Base-by-base conservation (phyloP, 2,888 invertebrate species). In the Nemurella pictetii region DNA sequence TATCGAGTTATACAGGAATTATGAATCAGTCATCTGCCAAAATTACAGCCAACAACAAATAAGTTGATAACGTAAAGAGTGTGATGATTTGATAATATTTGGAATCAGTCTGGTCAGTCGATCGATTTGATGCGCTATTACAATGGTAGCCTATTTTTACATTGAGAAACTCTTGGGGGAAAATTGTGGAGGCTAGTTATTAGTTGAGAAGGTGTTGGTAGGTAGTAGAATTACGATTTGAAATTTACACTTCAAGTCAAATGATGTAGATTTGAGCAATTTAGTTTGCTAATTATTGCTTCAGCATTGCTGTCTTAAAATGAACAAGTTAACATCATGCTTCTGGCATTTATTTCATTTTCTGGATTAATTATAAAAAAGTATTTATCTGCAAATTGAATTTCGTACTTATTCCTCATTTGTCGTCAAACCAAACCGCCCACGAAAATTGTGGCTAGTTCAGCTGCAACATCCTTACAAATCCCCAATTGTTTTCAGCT, bases 1-100 rank as follows among this genome's bases (percentile, higher is more conserved):
- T 82, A 82, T 82, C n/a, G 27, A 82, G 82, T 82, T 82, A n/a
- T 55, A 72, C 78, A 78, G 25, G 78, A 78, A 28, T 78, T 30
- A 78, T 78, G n/a, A 78, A 30, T 55, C 55, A 78, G 78, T 30
- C 30, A 80, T 26, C 32, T 80, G 80, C 80, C 36, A 80, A 32
- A 80, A 32, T 28, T 78, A 78, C 30, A 32, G 32, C 80, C 29
- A 32, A 80, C 80, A 80, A 80, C 80, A 35, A 78, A 32, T 26
- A 30, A 35, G 80, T 80, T n/a, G 26, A 80, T 26, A 35, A 29
- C 25, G 20, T 15, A 15, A 55, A 55, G 20, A 55, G 20, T 12
- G 55, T 20, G 20, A 55, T 55, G 55, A 7, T 15, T 55, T 55
- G 55, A 30, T 78, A 27, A 75, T 75, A 78, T 78, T 28, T 78